Conservation (phyloP, 2,888 invertebrate species). For the Plusia festucae region DNA sequence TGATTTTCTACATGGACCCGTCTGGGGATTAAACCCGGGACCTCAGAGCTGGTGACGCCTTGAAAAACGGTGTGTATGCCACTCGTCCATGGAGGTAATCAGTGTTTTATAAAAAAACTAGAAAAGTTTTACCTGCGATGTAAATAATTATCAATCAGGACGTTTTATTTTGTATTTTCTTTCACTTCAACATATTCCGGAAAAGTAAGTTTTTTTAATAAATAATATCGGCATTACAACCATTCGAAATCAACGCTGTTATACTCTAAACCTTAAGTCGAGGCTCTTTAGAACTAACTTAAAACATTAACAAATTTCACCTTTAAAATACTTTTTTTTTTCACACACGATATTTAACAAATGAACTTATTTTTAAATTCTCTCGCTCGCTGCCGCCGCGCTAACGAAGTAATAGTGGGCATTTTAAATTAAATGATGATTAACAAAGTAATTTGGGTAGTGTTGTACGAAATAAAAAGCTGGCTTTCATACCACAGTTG, state of each 20-base stretch:
- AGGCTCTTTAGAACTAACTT: neutral
- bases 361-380: constrained; percentile 34
- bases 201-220: too few relatives aligned
- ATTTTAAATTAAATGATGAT: constrained; percentile 57
- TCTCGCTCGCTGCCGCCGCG: constrained; percentile 12
- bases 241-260: neutral
- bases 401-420: constrained; percentile 44
- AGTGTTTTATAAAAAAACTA: too few relatives aligned
- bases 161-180: too few relatives aligned
- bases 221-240: too few relatives aligned
- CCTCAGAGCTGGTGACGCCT: too few relatives aligned
- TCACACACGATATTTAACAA: neutral
- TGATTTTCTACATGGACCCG: too few relatives aligned
- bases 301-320: neutral
- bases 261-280: neutral
- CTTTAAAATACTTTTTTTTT: neutral
- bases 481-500: constrained; percentile 23
- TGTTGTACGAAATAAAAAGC: constrained; percentile 31
- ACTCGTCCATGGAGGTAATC: too few relatives aligned
- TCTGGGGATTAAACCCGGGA: too few relatives aligned
- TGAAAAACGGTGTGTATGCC: too few relatives aligned
- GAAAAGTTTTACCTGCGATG: too few relatives aligned
- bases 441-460: constrained; percentile 46
- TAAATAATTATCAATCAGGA: too few relatives aligned
- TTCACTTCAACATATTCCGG: too few relatives aligned